Percentiles rank a stretch among this genome's conserved stretches.
phyloP scores from a whole-genome alignment of 2,888 invertebrate species.

The Creontiades dilutus region DNA sequence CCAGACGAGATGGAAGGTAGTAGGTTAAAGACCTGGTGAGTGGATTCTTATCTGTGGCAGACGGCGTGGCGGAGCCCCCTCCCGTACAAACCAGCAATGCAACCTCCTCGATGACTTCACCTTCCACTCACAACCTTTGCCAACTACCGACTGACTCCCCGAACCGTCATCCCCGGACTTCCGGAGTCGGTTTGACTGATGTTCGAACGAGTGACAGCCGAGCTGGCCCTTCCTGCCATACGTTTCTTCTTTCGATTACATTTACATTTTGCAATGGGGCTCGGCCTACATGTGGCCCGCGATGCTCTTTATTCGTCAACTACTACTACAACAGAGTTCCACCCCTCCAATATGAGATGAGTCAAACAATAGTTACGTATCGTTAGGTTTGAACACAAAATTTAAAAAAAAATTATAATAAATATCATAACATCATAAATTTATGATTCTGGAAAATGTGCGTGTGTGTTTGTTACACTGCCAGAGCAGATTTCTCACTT shows the following conservation, averaged over 20 bases:
- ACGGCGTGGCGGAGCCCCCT: slow-evolving; percentile 20
- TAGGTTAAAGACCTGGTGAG: slow-evolving; percentile 3
- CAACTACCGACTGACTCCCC: not conserved
- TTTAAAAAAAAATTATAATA: too few relatives aligned
- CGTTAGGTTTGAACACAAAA: too few relatives aligned
- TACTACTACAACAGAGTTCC: too few relatives aligned
- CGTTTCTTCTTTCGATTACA: not conserved
- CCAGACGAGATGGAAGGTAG: slow-evolving; percentile 9
- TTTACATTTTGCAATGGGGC: not conserved
- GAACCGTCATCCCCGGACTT: not conserved
- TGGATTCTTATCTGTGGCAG: slow-evolving; percentile 48
- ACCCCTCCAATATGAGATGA: too few relatives aligned
- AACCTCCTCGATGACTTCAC: slow-evolving; percentile 2
- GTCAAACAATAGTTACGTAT: too few relatives aligned
- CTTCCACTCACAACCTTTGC: not conserved
- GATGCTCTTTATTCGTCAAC: too few relatives aligned
- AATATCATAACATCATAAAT: too few relatives aligned
- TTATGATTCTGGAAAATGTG: too few relatives aligned
- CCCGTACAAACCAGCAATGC: not conserved
- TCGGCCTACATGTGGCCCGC: not conserved
- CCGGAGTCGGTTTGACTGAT: slow-evolving; percentile 10
- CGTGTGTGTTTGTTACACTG: too few relatives aligned
- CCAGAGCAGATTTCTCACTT: too few relatives aligned
- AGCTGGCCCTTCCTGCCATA: not conserved
- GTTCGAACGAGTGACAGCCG: slow-evolving; percentile 1